A percentile compares a stretch with the other conserved stretches of the same genome.
Evolutionary conservation across 2,797 vertebrate species (phyloP).

Genomic region (Nyctibius grandis): DNA sequence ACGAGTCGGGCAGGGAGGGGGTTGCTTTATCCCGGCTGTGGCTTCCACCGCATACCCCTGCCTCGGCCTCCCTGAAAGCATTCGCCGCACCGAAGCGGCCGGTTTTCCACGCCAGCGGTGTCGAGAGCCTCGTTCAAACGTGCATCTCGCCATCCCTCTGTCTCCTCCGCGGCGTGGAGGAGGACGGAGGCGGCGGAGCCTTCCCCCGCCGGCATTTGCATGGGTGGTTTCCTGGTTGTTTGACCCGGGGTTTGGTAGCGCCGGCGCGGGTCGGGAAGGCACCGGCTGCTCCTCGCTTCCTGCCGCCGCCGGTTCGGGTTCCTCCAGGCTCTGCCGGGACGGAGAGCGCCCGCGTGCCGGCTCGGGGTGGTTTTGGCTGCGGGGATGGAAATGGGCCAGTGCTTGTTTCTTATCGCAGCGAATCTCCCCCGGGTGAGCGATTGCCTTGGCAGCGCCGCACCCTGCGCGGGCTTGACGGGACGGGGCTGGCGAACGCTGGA

Average conservation of each 20-base stretch:
- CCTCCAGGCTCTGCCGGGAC: neutral
- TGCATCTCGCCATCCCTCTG: neutral
- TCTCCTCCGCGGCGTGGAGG: neutral
- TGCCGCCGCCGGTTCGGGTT: rapidly evolving
- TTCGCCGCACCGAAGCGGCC: rapidly evolving
- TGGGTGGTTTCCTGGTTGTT: neutral
- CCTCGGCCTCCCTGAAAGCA: neutral
- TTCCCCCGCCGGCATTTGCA: neutral
- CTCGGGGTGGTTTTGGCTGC: neutral
- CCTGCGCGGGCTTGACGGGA: neutral
- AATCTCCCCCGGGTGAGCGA: neutral
- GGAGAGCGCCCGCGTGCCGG: neutral
- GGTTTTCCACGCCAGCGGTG: neutral
- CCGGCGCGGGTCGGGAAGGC: neutral
- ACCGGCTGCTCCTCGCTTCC: neutral
- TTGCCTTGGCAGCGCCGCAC: neutral
- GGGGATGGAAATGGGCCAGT: neutral
- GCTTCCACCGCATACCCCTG: neutral
- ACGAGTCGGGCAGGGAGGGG: neutral
- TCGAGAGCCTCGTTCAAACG: rapidly evolving
- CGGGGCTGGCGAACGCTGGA: rapidly evolving
- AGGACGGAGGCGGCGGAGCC: neutral
- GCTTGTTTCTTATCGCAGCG: neutral
- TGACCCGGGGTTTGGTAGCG: neutral
- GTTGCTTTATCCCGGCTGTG: neutral